phyloP scores from a whole-genome alignment of 2,113 vertebrate genomes.

The Ancistrus triradiatus region DNA sequence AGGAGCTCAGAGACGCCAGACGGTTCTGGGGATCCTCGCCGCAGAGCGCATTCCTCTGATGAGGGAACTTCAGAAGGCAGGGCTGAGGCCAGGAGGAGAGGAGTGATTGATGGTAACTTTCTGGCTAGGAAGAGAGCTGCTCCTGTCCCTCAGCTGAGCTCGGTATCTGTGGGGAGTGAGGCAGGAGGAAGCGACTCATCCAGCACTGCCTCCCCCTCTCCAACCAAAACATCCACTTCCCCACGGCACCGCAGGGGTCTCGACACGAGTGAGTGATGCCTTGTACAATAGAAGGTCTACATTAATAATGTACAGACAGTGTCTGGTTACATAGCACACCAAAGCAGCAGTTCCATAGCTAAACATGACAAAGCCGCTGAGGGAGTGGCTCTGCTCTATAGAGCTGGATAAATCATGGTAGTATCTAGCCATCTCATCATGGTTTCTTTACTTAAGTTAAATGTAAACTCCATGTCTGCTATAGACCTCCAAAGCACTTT shows the following conservation, averaged over 20 bases:
- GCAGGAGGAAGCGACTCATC: conserved; percentile 83
- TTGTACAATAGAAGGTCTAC: neutral
- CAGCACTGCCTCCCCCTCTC: conserved; percentile 81
- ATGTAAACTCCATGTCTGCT: neutral
- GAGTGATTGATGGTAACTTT: conserved; percentile 84
- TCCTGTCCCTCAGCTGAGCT: conserved; percentile 73
- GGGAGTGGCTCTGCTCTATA: neutral
- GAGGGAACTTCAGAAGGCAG: conserved; percentile 65
- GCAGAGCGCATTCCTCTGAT: conserved; percentile 65
- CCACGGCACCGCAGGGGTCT: conserved; percentile 80
- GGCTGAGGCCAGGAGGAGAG: conserved; percentile 69
- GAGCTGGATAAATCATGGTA: neutral
- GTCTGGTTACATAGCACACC: too few relatives aligned
- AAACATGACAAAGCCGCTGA: too few relatives aligned
- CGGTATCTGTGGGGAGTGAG: conserved; percentile 73
- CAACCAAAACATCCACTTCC: conserved; percentile 83
- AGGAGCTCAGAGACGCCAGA: conserved; percentile 73
- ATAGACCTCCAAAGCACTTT: conserved; percentile 5
- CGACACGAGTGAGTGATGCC: conserved; percentile 80
- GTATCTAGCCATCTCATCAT: neutral
- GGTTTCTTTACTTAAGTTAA: neutral
- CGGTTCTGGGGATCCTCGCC: conserved; percentile 69
- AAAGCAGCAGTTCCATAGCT: too few relatives aligned
- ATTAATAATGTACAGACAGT: too few relatives aligned
- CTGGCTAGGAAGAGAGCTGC: conserved; percentile 79